A percentile compares a stretch with the other conserved stretches of the same genome.
Conservation (phyloP, 1,140 invertebrate genomes). For the Stegodyphus mimosarum region DNA sequence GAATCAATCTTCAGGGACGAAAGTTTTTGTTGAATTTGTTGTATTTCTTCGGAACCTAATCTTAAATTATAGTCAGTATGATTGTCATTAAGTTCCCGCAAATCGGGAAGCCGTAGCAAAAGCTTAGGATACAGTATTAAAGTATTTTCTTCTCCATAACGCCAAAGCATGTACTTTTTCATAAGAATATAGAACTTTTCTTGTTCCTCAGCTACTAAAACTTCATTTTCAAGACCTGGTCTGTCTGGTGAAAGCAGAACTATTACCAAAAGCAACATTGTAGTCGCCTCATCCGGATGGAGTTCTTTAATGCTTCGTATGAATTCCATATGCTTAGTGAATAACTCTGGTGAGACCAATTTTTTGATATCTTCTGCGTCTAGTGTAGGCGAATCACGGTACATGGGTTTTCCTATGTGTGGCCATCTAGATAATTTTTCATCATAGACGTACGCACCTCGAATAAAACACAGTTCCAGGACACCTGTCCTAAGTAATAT, state of each 20-base stretch:
- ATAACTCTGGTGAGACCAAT: constrained; percentile 67
- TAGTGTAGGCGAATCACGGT: constrained; percentile 44
- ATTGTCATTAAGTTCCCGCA: constrained; percentile 72
- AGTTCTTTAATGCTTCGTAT: constrained; percentile 67
- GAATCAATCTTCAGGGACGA: constrained; percentile 64
- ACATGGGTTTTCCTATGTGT: constrained; percentile 45
- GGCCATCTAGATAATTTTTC: constrained; percentile 64
- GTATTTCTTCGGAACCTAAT: constrained; percentile 65
- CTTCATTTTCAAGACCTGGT: constrained; percentile 66
- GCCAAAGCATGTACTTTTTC: constrained; percentile 70
- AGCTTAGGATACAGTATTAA: constrained; percentile 70
- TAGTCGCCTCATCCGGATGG: constrained; percentile 70
- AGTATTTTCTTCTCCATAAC: constrained; percentile 67
- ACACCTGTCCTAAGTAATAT: constrained; percentile 70
- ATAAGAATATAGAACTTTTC: constrained; percentile 71
- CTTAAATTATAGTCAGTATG: constrained; percentile 70
- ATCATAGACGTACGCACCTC: constrained; percentile 66
- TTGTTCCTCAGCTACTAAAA: constrained; percentile 68
- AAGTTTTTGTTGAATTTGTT: constrained; percentile 66
- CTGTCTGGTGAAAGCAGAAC: constrained; percentile 72
- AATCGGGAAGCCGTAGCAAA: constrained; percentile 71
- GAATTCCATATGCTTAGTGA: constrained; percentile 72
- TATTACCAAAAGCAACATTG: constrained; percentile 71
- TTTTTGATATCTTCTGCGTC: constrained; percentile 65
- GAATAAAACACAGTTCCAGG: constrained; percentile 72